Evolutionary conservation across 2,113 vertebrate species (phyloP), one percentile per base, ranked within the genome.

Genomic region (Odocoileus virginianus): DNA sequence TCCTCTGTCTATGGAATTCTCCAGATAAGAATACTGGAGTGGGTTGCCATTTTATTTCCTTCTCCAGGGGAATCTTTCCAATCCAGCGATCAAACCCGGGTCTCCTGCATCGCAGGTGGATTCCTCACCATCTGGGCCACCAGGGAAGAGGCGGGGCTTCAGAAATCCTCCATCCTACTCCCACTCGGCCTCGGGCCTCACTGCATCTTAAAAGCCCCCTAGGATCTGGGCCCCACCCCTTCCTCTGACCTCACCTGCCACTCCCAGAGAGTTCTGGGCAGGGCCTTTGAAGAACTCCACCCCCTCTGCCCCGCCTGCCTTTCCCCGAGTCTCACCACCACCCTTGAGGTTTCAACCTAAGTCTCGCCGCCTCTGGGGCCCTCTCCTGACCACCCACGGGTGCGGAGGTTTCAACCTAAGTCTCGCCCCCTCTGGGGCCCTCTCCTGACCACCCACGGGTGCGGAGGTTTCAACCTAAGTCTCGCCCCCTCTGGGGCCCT

Each of bases 271-370:
- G 40, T 25, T 55, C n/a, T 50, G 47, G 47, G 47, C 47, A 50
- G 13, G 47, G 47, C 47, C 47, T 50, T 3, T 50, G 47, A 50
- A 50, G 47, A 50, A 14, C 47, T 1, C 43, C 27, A 30, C 28
- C 28, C 36, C 7, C 17, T 16, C 30, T 13, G 19, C 71, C 1
- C 0, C 1, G 23, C 36, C 21, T 3, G 19, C 55, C 1, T 6
- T 13, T 25, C 30, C 71, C 45, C 5, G 14, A 28, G 52, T 33
- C 17, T 33, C 30, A 13, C 28, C 43, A 7, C 50, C 43, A 5
- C 40, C 21, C 27, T 33, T 15, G 4, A 14, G 25, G 47, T 57
- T 28, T 47, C 33, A 19, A 36, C 57, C 47, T 45, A 1, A 27
- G 45, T 33, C 14, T 21, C 25, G n/a, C 13, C 52, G 16, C 17